Base-by-base conservation (phyloP, 2,888 invertebrate species). In the Linnaemya vulpina region DNA sequence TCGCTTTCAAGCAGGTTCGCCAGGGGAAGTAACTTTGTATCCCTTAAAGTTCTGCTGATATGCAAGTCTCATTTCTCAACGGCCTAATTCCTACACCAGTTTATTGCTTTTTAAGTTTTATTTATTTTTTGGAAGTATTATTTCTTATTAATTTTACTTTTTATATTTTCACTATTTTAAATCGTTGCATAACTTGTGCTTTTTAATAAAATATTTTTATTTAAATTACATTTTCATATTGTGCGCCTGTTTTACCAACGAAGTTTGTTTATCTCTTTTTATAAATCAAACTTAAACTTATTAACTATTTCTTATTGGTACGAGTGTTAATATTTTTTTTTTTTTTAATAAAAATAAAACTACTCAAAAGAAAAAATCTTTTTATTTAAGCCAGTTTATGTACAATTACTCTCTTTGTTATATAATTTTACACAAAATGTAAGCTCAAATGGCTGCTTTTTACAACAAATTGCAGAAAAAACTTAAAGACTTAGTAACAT, bases 161-260 rank as follows among this genome's bases (percentile, higher is more conserved):
- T 53, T 40, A 20, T 30, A 30, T 65, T 55, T 77, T 77, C 4
- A 55, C 65, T 78, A 71, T 43, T 78, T 55, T 46, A 20, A 63
- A 43, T 74, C 65, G 80, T 80, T 70, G 51, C 75, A 58, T 49
- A 65, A 67, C 38, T 81, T 68, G 75, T 75, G 81, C 75, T 62
- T 60, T 80, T 58, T 49, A 51, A 49, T 63, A 53, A 11, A n/a
- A 22, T 58, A 3, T 74, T 68, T 4, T 67, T 67, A 15, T 58
- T 60, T 49, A 38, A 40, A 49, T 65, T 58, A 9, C 15, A 46
- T 53, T 20, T 60, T 53, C 17, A 20, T 17, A 74, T 81, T 81
- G 81, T 75, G 81, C 81, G 74, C 62, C 68, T 75, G 60, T 80
- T 67, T 77, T 68, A 55, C n/a, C 22, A 73, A 73, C 43, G 49